Base-by-base conservation (phyloP, 2,113 vertebrate genomes). In the Tragelaphus buxtoni region DNA sequence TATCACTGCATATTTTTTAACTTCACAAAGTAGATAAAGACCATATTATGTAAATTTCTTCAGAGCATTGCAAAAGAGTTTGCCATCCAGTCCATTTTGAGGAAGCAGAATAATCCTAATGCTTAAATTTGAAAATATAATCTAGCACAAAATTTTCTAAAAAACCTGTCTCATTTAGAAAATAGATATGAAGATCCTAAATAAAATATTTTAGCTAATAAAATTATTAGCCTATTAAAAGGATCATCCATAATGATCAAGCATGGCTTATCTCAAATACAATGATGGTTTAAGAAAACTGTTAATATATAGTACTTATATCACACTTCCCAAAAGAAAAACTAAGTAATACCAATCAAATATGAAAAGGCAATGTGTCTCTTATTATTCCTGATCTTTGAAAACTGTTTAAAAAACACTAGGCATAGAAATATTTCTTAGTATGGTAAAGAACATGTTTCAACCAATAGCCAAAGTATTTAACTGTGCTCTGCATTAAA, bases 71-170 rank as follows among this genome's bases (percentile, higher is more conserved):
- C 53, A 39, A 80, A 89, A 85, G 69, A 89, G 74, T 86, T 81
- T 89, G 14, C 39, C 32, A 74, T 89, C 53, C 5, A 81, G 2
- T 94, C 94, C 53, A 85, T 94, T 85, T 63, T 86, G 60, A 85
- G 90, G 94, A 63, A 35, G 47, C 51, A 86, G 39, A 80, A 94
- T 90, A 81, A 94, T 90, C 45, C 49, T 85, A 42, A 92, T 94
- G 28, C 22, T 96, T 42, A 81, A 72, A 18, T 72, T 94, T 61
- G 85, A 81, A 94, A 80, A 69, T 89, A 20, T 49, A 85, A 35
- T 81, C 88, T n/a, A 92, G 56, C 32, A 76, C 51, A 32, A 35
- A 84, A 88, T 22, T 58, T 79, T 88, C 79, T 93, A 83, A 89
- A 84, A 83, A 89, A 84, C 9, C 16, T 49, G 18, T 61, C 69